Percentiles rank a stretch among this genome's conserved stretches.
Conservation (phyloP, 1,140 invertebrate species). For the Caenorhabditis briggsae region DNA sequence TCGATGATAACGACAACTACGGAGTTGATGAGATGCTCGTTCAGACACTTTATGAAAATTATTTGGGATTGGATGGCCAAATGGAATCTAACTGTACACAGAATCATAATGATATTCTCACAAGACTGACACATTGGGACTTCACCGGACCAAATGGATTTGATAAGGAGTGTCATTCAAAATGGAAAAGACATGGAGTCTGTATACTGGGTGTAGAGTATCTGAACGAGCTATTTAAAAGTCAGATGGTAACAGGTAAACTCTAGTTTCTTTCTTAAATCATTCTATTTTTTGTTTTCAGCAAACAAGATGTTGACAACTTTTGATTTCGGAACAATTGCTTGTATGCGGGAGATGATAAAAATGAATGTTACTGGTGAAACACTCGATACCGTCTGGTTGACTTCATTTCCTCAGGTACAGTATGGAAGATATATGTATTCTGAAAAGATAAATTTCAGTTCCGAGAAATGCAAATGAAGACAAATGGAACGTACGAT, state of each 20-base stretch:
- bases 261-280: not conserved
- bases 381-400: not conserved
- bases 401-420: slow-evolving; percentile 34
- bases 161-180: slow-evolving; percentile 36
- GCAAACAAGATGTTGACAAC: slow-evolving; percentile 50
- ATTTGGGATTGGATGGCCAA: slow-evolving; percentile 46
- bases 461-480: slow-evolving; percentile 49
- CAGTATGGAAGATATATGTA: not conserved
- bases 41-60: slow-evolving; percentile 44
- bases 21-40: slow-evolving; percentile 47
- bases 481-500: slow-evolving; percentile 24
- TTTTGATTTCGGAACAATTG: slow-evolving; percentile 56
- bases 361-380: not conserved
- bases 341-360: slow-evolving; percentile 52
- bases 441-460: not conserved
- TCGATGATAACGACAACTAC: slow-evolving; percentile 34
- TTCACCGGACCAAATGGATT: slow-evolving; percentile 40
- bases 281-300: not conserved
- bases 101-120: slow-evolving; percentile 3
- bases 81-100: slow-evolving; percentile 43
- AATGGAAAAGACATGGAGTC: slow-evolving; percentile 46
- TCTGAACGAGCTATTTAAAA: slow-evolving; percentile 6
- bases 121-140: slow-evolving; percentile 52
- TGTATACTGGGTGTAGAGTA: slow-evolving; percentile 57
- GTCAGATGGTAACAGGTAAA: slow-evolving; percentile 4